Evolutionary conservation across 2,888 invertebrate genomes (phyloP), one percentile per base, ranked within the genome.

Genomic region (Troides aeacus): DNA sequence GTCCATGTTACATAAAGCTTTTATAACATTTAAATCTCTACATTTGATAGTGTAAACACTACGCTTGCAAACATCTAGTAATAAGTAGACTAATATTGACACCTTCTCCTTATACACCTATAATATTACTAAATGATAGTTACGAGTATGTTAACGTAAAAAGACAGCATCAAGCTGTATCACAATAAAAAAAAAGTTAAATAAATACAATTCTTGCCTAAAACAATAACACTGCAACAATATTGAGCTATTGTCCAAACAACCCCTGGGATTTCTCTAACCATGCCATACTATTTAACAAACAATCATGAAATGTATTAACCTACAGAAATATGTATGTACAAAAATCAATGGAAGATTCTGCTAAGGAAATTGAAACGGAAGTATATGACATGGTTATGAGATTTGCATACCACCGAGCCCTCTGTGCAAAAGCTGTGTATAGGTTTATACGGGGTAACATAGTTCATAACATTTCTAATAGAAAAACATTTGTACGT

Each of bases 181-280:
- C 86, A 88, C 85, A 87, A 85, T 85, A 86, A 84, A 84, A 76
- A 85, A 80, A 73, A 76, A 86, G 85, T 83, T 84, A 86, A 87
- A 89, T 86, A 88, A 86, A 85, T 84, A 84, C 80, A 79, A 79
- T 80, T 81, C 79, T 85, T 81, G 79, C 83, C 85, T 84, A 46
- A 46, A 84, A 87, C 79, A 81, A 84, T 79, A 81, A 80, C 82
- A 88, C 84, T 87, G 79, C 80, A 78, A 79, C 78, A 78, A 81
- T 71, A 72, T 87, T 89, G 88, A 91, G 90, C 90, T 92, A 91
- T 90, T 88, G 87, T 81, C 88, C 92, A 90, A 80, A 88, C 91
- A 92, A 92, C 92, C 92, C 10, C 90, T 83, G 87, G 90, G 89
- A 89, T 87, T 78, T 86, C 85, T 81, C 87, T 86, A 86, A 89